phyloP scores from a whole-genome alignment of 2,797 vertebrate species.

The Xenentodon cancila region DNA sequence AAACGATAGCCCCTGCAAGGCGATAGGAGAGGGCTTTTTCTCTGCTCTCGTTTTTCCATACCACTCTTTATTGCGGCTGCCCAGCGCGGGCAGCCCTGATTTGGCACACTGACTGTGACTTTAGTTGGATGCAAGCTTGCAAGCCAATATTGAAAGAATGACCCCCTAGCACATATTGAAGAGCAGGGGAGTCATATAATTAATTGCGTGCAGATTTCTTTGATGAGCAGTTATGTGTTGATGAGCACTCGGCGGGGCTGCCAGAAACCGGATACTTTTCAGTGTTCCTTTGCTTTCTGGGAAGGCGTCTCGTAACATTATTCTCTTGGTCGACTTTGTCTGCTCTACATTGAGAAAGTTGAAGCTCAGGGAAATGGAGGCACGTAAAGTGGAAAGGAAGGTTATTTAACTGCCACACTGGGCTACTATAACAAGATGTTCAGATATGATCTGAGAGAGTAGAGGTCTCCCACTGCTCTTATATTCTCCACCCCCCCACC shows the following conservation, averaged over 20 bases:
- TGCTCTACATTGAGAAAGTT: constrained; percentile 27
- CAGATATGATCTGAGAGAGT: constrained; percentile 81
- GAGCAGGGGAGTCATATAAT: constrained; percentile 95
- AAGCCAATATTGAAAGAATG: constrained; percentile 92
- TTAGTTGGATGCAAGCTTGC: constrained; percentile 86
- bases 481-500: constrained; percentile 49
- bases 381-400: constrained; percentile 66
- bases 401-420: constrained; percentile 78
- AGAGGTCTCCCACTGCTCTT: constrained; percentile 75
- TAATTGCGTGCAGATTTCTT: constrained; percentile 96
- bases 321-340: constrained; percentile 30
- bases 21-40: constrained; percentile 86
- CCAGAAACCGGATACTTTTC: constrained; percentile 75
- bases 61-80: constrained; percentile 88
- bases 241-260: constrained; percentile 88
- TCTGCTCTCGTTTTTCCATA: constrained; percentile 68
- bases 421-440: constrained; percentile 81
- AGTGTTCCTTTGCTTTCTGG: constrained; percentile 48
- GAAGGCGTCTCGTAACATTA: constrained; percentile 32
- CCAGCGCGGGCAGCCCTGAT: constrained; percentile 88
- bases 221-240: constrained; percentile 94
- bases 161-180: constrained; percentile 85
- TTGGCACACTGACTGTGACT: constrained; percentile 88
- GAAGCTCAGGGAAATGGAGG: constrained; percentile 56
- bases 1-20: constrained; percentile 92